Conservation (phyloP, 2,797 vertebrate species). For the Erithacus rubecula region DNA sequence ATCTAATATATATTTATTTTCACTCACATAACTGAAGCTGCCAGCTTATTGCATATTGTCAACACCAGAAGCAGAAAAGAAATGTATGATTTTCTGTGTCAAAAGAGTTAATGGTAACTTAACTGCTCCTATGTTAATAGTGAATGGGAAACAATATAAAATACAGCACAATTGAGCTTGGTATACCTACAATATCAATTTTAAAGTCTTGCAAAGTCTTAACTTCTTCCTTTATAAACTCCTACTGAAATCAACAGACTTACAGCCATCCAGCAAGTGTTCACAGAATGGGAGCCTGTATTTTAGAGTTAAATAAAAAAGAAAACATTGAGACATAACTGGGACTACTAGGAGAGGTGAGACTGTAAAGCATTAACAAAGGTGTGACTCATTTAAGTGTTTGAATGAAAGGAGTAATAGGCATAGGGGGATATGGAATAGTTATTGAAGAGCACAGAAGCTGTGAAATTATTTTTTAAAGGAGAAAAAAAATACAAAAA, state of each 20-base stretch:
- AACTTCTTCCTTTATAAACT: not conserved
- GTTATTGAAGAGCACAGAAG: not conserved
- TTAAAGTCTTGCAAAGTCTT: not conserved
- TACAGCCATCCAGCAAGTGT: not conserved
- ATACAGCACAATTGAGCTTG: not conserved
- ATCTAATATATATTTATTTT: not conserved
- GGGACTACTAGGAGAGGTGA: not conserved
- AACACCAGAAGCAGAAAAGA: not conserved
- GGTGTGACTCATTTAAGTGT: not conserved
- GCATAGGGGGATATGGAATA: not conserved
- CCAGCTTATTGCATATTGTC: not conserved
- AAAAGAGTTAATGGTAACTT: not conserved
- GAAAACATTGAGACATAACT: not conserved
- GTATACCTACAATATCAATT: not conserved
- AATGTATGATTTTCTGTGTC: not conserved
- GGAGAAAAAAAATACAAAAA: not conserved
- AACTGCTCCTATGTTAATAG: not conserved
- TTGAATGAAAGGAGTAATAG: not conserved
- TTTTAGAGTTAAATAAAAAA: not conserved
- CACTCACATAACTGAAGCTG: not conserved
- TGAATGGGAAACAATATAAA: not conserved
- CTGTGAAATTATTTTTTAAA: not conserved
- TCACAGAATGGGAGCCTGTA: not conserved
- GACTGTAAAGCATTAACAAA: not conserved
- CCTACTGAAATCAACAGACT: not conserved